A percentile compares a stretch with the other conserved stretches of the same genome.
phyloP scores from a whole-genome alignment of 2,888 invertebrate species.

The Sthenelais limicola region DNA sequence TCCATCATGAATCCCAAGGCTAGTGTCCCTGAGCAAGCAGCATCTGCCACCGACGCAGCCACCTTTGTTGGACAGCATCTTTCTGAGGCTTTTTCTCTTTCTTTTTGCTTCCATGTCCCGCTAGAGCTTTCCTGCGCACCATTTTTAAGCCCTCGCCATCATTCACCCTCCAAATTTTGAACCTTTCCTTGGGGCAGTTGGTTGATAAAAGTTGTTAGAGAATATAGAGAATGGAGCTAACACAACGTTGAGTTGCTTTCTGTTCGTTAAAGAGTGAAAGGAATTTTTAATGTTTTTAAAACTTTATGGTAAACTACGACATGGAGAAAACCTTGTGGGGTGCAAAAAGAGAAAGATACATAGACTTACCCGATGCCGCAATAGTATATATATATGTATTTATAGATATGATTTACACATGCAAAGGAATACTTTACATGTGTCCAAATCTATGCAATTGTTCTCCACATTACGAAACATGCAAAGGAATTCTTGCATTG shows the following conservation, averaged over 20 bases:
- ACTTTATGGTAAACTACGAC: slow-evolving; percentile 18
- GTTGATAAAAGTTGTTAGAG: too few species aligned
- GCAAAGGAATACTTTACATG: slow-evolving; percentile 35
- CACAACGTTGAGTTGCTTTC: too few species aligned
- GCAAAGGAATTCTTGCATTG: slow-evolving; percentile 20
- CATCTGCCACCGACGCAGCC: neutral
- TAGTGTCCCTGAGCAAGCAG: neutral
- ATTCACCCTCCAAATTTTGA: slow-evolving; percentile 19
- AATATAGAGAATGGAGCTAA: too few species aligned
- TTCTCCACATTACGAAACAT: slow-evolving; percentile 36
- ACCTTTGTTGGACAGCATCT: slow-evolving; percentile 17
- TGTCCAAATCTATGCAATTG: slow-evolving; percentile 14
- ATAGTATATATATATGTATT: too few species aligned
- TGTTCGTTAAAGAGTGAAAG: too few species aligned
- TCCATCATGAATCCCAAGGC: slow-evolving; percentile 21
- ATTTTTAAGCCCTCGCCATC: too few species aligned
- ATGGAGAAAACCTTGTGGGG: slow-evolving; percentile 34
- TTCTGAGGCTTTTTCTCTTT: neutral
- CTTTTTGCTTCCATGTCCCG: neutral
- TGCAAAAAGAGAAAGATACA: slow-evolving; percentile 38
- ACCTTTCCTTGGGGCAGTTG: too few species aligned
- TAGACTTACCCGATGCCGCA: slow-evolving; percentile 35
- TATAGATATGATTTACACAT: too few species aligned
- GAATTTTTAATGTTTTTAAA: slow-evolving; percentile 4
- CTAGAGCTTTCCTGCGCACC: slow-evolving; percentile 26